Percentiles rank a stretch among this genome's conserved stretches.
Conservation (phyloP, 2,888 invertebrate genomes). For the Trachelus stipa region DNA sequence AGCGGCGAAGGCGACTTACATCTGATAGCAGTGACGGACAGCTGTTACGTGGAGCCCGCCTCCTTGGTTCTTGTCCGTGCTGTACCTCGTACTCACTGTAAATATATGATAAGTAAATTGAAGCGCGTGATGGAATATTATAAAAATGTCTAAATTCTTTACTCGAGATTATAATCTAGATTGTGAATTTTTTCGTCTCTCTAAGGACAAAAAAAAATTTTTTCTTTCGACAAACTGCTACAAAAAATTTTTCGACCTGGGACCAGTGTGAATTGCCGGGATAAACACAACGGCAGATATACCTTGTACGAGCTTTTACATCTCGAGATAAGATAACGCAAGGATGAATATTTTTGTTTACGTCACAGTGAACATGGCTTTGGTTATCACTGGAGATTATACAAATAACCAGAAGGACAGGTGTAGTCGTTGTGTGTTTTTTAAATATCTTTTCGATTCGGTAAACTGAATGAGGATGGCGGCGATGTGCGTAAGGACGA, state of each 20-base stretch:
- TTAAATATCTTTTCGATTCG: not conserved
- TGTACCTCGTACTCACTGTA: not conserved
- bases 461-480: not conserved
- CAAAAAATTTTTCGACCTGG: not conserved
- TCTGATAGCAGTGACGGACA: constrained; percentile 22
- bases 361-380: not conserved
- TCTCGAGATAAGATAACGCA: not conserved
- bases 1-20: constrained; percentile 17
- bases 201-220: not conserved
- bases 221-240: not conserved
- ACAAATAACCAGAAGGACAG: not conserved
- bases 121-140: not conserved
- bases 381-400: not conserved
- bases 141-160: not conserved
- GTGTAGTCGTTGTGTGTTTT: not conserved
- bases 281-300: not conserved
- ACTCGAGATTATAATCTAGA: not conserved
- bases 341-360: not conserved
- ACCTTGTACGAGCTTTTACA: not conserved
- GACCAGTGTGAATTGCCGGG: not conserved
- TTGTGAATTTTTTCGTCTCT: not conserved
- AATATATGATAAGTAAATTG: not conserved
- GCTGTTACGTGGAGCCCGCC: constrained; percentile 19
- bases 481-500: not conserved
- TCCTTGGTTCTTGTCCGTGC: constrained; percentile 4